Base-by-base conservation (phyloP, 1,140 invertebrate genomes). In the Carcinoscorpius rotundicauda region DNA sequence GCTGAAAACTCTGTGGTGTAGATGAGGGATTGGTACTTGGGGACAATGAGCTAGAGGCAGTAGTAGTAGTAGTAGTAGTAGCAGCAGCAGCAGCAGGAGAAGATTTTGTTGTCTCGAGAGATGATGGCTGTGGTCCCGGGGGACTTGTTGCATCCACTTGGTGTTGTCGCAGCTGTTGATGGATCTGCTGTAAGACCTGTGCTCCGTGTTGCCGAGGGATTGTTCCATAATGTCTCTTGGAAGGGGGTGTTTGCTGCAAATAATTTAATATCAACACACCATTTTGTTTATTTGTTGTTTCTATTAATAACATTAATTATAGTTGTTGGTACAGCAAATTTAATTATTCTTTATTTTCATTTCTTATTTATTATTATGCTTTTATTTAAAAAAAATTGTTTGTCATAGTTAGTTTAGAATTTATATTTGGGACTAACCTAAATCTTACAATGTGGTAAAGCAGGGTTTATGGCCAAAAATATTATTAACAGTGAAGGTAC, bases 221-320 rank as follows among this genome's bases (percentile, higher is more conserved):
- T 70, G 89, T 91, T 68, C 86, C 87, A 72, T 88, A 75, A 61
- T 70, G 84, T 80, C 66, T 86, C 82, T 70, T 87, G 55, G 84
- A 80, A 29, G 85, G 86, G 51, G 86, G 85, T 11, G 86, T 87
- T 83, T 89, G 81, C 48, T 71, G 66, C 49, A 69, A 62, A 77
- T 79, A 61, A 68, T 72, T 10, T 52, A 69, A n/a, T 58, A 57
- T 51, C 9, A 61, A 64, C 52, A 29, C n/a, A 49, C 4, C 29
- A 72, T 48, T 6, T 50, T 1, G 1, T 52, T 5, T 29, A 58
- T 48, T 60, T 48, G 49, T 5, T 10, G 58, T 9, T 49, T 4
- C 49, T 11, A 51, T 11, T 4, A 58, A 48, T 60, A 59, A 3
- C 5, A 52, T 49, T 48, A 4, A 64, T 29, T 58, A 48, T 11